phyloP scores from a whole-genome alignment of 2,888 invertebrate genomes.

The Lasioglossum villosulum region DNA sequence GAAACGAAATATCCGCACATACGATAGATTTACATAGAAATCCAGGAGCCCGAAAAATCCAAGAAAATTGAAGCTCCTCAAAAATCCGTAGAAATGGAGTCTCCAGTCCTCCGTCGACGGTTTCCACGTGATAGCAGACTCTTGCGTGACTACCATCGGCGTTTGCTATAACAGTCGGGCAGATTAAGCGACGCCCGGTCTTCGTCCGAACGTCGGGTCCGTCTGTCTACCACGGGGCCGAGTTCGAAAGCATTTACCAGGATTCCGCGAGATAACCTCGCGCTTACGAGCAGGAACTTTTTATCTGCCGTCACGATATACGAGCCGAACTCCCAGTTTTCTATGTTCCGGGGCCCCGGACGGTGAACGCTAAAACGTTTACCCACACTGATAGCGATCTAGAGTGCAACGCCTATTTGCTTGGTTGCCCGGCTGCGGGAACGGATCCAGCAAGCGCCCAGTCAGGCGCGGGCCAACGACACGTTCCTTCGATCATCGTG shows the following conservation, averaged over 20 bases:
- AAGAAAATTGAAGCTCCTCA: neutral
- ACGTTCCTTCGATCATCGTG: constrained; percentile 39
- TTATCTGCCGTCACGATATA: constrained; percentile 70
- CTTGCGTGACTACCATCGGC: constrained; percentile 64
- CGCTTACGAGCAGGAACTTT: constrained; percentile 69
- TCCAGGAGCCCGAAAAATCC: too few species aligned
- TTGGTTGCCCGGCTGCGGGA: constrained; percentile 59
- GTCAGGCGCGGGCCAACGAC: constrained; percentile 49
- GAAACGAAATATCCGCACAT: too few species aligned
- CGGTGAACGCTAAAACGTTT: constrained; percentile 71
- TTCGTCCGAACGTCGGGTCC: constrained; percentile 16
- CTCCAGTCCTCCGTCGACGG: neutral
- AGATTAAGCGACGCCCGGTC: constrained; percentile 61
- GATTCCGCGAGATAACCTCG: constrained; percentile 72
- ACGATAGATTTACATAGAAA: too few species aligned
- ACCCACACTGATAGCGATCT: constrained; percentile 73
- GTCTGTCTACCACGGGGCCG: constrained; percentile 10
- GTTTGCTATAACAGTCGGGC: constrained; percentile 47
- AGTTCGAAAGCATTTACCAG: constrained; percentile 69
- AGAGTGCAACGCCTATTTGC: constrained; percentile 71
- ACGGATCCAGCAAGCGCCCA: constrained; percentile 55
- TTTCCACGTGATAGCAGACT: constrained; percentile 10
- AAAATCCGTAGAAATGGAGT: constrained; percentile 5
- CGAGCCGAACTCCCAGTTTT: constrained; percentile 72
- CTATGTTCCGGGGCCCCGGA: constrained; percentile 62